Conservation (phyloP, 2,797 vertebrate species). For the Enteromius argenteus region DNA sequence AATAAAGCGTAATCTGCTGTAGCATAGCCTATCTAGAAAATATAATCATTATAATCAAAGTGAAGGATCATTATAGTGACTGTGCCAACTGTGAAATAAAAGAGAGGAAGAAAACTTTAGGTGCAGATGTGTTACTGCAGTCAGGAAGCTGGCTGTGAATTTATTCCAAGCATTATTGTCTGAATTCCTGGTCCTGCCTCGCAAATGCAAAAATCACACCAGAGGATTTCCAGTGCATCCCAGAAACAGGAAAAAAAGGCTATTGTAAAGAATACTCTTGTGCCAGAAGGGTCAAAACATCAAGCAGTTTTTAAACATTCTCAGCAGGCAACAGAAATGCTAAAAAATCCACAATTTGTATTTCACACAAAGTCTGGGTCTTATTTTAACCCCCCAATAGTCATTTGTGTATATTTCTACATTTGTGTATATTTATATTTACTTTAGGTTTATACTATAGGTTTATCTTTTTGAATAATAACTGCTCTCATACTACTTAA, state of each 20-base stretch:
- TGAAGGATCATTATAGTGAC: background rate
- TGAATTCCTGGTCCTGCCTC: conserved; percentile 18
- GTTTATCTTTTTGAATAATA: background rate
- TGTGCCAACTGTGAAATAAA: background rate
- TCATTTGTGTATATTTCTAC: background rate
- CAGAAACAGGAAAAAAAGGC: conserved; percentile 35
- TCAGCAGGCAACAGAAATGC: background rate
- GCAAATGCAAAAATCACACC: conserved; percentile 16
- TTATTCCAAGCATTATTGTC: conserved; percentile 19
- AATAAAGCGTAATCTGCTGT: background rate
- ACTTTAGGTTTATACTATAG: too few relatives aligned
- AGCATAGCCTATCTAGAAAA: background rate
- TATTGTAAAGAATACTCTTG: conserved; percentile 11
- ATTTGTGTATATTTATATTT: background rate
- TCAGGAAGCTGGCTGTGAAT: conserved; percentile 7
- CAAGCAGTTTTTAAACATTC: background rate
- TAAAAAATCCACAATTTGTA: background rate
- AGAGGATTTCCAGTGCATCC: conserved; percentile 46
- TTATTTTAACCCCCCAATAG: background rate
- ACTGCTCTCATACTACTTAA: background rate
- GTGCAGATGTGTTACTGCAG: conserved; percentile 18
- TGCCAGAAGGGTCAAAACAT: conserved; percentile 3
- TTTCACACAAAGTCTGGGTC: background rate
- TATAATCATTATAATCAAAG: background rate
- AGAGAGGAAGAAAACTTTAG: background rate